These are phyloP conservation scores for Hemibagrus wyckioides DNA, from an alignment of 2,113 vertebrate species.

Conservation along the genomic window DNA sequence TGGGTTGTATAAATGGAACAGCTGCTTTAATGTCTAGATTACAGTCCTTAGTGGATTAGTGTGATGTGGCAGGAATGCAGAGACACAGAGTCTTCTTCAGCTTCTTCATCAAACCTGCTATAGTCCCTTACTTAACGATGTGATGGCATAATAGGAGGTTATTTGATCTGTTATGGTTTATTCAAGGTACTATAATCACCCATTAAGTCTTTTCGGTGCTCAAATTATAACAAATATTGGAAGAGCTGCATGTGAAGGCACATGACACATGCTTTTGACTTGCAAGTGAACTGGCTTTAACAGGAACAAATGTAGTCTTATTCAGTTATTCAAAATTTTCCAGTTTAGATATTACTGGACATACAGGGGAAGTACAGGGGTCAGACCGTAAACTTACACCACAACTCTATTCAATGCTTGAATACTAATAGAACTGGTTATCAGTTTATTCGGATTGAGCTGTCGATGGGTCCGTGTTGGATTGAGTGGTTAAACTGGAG, in stretches of 20 bases:
- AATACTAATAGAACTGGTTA: neutral
- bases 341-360: neutral
- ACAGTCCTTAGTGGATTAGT: conserved; percentile 7
- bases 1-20: neutral
- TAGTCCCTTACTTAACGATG: neutral
- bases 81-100: neutral
- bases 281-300: neutral
- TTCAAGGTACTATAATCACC: neutral
- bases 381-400: neutral
- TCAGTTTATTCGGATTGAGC: neutral
- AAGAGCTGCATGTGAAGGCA: neutral
- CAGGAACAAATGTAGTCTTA: neutral
- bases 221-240: neutral
- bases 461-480: too few species aligned
- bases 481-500: neutral
- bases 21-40: conserved; percentile 10
- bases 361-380: neutral
- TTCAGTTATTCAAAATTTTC: neutral
- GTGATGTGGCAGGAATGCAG: conserved; percentile 25
- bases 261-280: neutral
- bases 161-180: conserved; percentile 13
- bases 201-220: neutral
- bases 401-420: neutral
- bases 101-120: conserved; percentile 2
- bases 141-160: neutral